Conservation (phyloP, 2,113 vertebrate species). For the Corvus hawaiiensis region DNA sequence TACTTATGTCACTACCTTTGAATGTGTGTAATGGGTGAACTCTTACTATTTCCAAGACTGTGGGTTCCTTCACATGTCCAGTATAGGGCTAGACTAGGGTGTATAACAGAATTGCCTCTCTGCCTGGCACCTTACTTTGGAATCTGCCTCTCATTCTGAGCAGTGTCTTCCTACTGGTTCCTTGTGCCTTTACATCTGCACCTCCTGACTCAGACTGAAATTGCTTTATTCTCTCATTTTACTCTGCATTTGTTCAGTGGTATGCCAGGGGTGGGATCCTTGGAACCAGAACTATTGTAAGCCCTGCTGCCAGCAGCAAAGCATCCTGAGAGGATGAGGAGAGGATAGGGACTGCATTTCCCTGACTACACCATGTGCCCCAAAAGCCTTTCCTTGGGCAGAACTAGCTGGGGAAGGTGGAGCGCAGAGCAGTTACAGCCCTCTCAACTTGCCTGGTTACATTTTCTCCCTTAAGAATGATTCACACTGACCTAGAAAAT, state of each 20-base stretch:
- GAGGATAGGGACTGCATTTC: neutral
- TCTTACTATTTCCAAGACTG: neutral
- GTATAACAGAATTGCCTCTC: neutral
- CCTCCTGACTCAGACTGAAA: neutral
- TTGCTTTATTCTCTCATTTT: neutral
- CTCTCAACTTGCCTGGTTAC: neutral
- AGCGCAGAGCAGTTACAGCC: neutral
- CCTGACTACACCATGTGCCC: neutral
- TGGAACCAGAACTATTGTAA: neutral
- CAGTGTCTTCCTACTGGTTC: neutral
- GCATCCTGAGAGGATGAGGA: neutral
- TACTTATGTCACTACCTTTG: neutral
- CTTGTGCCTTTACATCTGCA: neutral
- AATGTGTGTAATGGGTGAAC: neutral
- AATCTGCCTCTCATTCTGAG: neutral
- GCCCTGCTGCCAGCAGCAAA: neutral
- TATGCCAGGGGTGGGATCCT: neutral
- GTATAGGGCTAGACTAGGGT: neutral
- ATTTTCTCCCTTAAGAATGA: conserved; percentile 27
- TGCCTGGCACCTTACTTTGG: neutral
- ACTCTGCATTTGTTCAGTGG: neutral
- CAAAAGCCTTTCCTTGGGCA: neutral
- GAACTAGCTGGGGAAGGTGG: neutral
- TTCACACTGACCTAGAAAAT: conserved; percentile 48
- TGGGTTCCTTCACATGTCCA: neutral